Evolutionary conservation across 2,888 invertebrate species (phyloP).

Genomic region (Tridacna gigas): DNA sequence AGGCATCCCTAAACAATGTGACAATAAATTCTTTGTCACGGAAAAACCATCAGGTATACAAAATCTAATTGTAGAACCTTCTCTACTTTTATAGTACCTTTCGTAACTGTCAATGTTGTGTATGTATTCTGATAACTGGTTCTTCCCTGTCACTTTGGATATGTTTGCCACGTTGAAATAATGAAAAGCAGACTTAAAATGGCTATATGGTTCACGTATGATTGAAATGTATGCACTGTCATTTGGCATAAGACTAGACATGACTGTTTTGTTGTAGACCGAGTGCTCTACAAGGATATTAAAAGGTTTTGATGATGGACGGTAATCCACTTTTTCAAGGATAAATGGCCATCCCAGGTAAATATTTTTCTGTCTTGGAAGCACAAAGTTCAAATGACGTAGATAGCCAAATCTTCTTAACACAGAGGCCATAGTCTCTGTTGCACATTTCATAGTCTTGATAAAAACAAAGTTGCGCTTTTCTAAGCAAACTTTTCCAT

Average conservation of each 20-base stretch:
- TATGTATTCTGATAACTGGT: constrained; percentile 75
- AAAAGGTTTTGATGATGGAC: constrained; percentile 73
- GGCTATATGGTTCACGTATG: constrained; percentile 78
- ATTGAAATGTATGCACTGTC: constrained; percentile 62
- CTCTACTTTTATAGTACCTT: constrained; percentile 69
- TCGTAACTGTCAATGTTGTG: constrained; percentile 79
- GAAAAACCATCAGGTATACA: constrained; percentile 82
- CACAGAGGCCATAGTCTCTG: constrained; percentile 79
- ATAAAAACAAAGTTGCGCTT: constrained; percentile 81
- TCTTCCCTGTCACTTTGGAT: constrained; percentile 47
- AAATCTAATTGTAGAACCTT: constrained; percentile 60
- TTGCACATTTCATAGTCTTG: constrained; percentile 84
- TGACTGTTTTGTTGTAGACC: constrained; percentile 76
- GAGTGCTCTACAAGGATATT: constrained; percentile 82
- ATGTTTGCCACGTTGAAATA: constrained; percentile 81
- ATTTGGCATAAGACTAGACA: constrained; percentile 77
- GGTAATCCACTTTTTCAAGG: constrained; percentile 73
- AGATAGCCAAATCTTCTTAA: constrained; percentile 79
- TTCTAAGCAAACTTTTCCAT: constrained; percentile 49
- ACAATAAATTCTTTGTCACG: constrained; percentile 79
- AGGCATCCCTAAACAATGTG: constrained; percentile 80
- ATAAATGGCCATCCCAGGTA: constrained; percentile 83
- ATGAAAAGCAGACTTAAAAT: constrained; percentile 80
- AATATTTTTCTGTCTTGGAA: constrained; percentile 75
- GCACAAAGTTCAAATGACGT: constrained; percentile 78